These are phyloP conservation scores for Fukomys damarensis DNA, from an alignment of 2,113 vertebrate genomes.

Conservation along the genomic window DNA sequence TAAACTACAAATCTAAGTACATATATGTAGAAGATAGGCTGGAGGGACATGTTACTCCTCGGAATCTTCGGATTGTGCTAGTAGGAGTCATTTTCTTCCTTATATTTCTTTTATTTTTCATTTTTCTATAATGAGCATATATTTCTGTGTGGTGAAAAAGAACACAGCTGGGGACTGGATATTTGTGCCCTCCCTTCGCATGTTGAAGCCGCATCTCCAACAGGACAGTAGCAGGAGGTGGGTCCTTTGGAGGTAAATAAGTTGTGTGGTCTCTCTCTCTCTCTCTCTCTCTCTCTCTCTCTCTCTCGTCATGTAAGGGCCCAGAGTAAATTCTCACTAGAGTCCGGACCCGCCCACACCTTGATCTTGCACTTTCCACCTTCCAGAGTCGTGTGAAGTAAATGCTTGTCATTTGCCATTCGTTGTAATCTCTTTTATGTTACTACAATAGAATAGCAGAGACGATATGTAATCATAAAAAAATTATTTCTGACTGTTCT, in stretches of 20 bases:
- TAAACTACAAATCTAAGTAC: background rate
- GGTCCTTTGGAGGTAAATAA: too few species aligned
- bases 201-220: background rate
- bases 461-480: background rate
- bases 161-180: background rate
- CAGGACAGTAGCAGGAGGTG: background rate
- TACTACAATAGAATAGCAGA: background rate
- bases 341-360: background rate
- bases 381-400: background rate
- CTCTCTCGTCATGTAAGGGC: fast-evolving
- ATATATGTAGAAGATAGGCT: background rate
- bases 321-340: background rate
- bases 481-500: background rate
- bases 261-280: background rate
- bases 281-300: background rate
- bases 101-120: background rate
- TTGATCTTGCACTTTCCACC: background rate
- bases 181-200: background rate
- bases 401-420: background rate
- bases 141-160: background rate
- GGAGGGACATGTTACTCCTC: background rate
- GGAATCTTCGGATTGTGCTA: background rate
- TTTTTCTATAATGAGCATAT: background rate
- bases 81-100: background rate
- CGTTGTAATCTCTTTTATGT: background rate